These are phyloP conservation scores for Betta splendens DNA, from an alignment of 2,797 vertebrate genomes.

Conservation along the genomic window DNA sequence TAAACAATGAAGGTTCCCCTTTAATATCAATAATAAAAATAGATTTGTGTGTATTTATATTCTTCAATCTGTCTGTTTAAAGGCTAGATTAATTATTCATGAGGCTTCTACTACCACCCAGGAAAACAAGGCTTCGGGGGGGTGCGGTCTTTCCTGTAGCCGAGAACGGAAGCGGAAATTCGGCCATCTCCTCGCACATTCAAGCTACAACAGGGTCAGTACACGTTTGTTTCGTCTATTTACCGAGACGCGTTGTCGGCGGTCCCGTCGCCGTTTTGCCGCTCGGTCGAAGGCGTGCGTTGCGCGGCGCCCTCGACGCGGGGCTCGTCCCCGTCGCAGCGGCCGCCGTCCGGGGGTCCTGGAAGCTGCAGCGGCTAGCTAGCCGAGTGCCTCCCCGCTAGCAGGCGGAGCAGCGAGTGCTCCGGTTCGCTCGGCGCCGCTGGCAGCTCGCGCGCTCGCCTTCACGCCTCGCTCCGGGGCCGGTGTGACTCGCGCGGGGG, in stretches of 20 bases:
- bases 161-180: constrained; percentile 85
- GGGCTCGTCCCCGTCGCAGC: constrained; percentile 43
- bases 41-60: neutral
- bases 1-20: neutral
- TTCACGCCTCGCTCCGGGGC: constrained; percentile 18
- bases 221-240: constrained; percentile 67
- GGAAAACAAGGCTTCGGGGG: constrained; percentile 71
- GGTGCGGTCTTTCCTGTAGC: constrained; percentile 79
- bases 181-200: constrained; percentile 85
- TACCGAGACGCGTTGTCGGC: constrained; percentile 32
- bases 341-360: constrained; percentile 27
- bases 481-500: constrained; percentile 16
- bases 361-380: constrained; percentile 66
- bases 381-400: constrained; percentile 55
- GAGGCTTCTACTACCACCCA: constrained; percentile 32
- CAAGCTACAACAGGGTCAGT: constrained; percentile 84
- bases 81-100: constrained; percentile 43
- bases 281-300: constrained; percentile 17
- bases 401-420: constrained; percentile 61
- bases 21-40: neutral
- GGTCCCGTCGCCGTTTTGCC: constrained; percentile 28
- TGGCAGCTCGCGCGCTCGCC: constrained; percentile 35
- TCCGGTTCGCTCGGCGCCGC: constrained; percentile 46
- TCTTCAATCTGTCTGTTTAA: constrained; percentile 6
- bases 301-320: constrained; percentile 19